These are phyloP conservation scores for Drosophila kuntzei DNA, from an alignment of 2,888 invertebrate genomes.

Conservation along the genomic window DNA sequence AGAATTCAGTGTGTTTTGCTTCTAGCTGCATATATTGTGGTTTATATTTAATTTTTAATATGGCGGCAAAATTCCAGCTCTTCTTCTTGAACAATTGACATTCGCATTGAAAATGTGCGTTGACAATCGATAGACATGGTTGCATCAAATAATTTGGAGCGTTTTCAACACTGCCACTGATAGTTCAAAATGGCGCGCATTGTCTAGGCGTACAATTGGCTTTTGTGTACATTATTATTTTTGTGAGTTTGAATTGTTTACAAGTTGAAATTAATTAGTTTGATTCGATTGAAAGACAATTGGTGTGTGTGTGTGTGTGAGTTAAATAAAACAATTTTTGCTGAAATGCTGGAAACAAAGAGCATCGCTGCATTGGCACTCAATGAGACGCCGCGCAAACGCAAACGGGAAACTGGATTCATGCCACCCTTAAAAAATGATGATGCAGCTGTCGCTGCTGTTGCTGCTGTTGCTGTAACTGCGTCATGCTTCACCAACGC, in stretches of 20 bases:
- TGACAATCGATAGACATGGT: background rate
- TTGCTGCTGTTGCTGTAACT: slow-evolving; percentile 35
- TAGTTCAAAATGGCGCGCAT: slow-evolving; percentile 57
- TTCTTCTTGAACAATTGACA: slow-evolving; percentile 17
- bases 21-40: background rate
- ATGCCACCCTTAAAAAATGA: slow-evolving; percentile 58
- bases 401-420: slow-evolving; percentile 80
- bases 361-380: slow-evolving; percentile 64
- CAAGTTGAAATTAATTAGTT: background rate
- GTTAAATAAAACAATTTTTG: background rate
- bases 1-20: background rate
- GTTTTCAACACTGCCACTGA: slow-evolving; percentile 31
- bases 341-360: slow-evolving; percentile 71
- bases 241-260: background rate
- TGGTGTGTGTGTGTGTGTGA: slow-evolving; percentile 2
- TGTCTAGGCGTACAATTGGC: slow-evolving; percentile 39
- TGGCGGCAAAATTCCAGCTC: slow-evolving; percentile 4
- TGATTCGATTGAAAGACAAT: background rate
- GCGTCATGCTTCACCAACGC: slow-evolving; percentile 83
- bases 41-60: background rate
- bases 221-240: slow-evolving; percentile 27
- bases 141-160: background rate
- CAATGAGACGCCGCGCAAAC: slow-evolving; percentile 82
- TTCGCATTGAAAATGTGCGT: background rate
- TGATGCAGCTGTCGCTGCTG: slow-evolving; percentile 51